These are phyloP conservation scores for Margarornis squamiger DNA, from an alignment of 2,797 vertebrate species.

Conservation along the genomic window DNA sequence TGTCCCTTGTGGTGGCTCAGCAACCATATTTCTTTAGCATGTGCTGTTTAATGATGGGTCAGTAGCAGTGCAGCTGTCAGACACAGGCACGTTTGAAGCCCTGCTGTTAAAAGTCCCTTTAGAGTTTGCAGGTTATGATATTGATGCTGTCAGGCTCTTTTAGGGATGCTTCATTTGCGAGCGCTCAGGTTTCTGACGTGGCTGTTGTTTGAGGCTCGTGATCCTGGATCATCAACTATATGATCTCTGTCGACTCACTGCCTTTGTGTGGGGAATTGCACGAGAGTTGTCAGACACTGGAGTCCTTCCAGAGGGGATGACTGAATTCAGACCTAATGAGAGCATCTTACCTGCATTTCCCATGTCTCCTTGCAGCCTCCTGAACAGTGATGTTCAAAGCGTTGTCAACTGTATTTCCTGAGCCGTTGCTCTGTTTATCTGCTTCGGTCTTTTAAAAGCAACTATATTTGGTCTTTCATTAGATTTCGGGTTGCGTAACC, in stretches of 20 bases:
- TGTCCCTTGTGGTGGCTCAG: background rate
- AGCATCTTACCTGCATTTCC: background rate
- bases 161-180: background rate
- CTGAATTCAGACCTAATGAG: conserved; percentile 39
- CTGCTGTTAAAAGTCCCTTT: background rate
- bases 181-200: background rate
- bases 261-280: background rate
- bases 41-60: background rate
- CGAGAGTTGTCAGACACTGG: background rate
- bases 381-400: conserved; percentile 39
- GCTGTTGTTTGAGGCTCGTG: background rate
- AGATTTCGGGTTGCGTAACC: conserved; percentile 33
- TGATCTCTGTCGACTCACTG: background rate
- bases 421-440: conserved; percentile 6
- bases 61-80: background rate
- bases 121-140: background rate
- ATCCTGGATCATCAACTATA: background rate
- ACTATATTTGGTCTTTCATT: conserved; percentile 50
- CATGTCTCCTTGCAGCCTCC: background rate
- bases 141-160: conserved; percentile 14
- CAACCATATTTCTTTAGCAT: background rate
- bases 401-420: background rate
- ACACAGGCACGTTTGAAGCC: background rate
- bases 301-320: background rate
- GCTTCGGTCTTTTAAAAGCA: background rate